A percentile compares a stretch with the other conserved stretches of the same genome.
phyloP scores from a whole-genome alignment of 2,113 vertebrate species.

The Phalacrocorax pelagicus region DNA sequence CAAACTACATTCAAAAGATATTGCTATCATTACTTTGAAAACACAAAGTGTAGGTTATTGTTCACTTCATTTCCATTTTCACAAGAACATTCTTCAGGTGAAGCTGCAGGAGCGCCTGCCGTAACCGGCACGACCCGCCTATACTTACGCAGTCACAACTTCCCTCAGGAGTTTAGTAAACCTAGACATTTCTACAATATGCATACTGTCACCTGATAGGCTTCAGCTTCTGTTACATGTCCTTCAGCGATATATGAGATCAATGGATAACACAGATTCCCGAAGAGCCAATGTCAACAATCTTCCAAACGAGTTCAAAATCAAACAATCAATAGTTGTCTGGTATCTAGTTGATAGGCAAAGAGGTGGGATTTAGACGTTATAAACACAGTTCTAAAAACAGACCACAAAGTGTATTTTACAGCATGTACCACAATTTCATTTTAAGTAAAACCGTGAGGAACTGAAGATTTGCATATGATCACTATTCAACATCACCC shows the following conservation, averaged over 20 bases:
- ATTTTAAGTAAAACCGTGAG: constrained; percentile 20
- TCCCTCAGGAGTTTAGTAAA: background rate
- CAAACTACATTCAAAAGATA: constrained; percentile 66
- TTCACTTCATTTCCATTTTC: constrained; percentile 51
- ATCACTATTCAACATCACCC: constrained; percentile 4
- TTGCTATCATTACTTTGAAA: constrained; percentile 65
- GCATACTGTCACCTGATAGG: background rate
- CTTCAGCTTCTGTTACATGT: constrained; percentile 11
- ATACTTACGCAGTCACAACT: background rate
- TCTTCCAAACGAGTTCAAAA: background rate
- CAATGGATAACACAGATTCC: background rate
- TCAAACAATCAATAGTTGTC: background rate
- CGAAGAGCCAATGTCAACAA: constrained; percentile 7
- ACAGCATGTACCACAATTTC: constrained; percentile 33
- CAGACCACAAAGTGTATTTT: constrained; percentile 54
- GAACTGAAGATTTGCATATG: background rate
- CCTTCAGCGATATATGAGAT: background rate
- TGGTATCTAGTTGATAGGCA: constrained; percentile 12
- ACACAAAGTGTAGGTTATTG: constrained; percentile 58
- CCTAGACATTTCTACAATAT: background rate
- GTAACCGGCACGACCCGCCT: background rate
- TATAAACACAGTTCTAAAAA: constrained; percentile 51
- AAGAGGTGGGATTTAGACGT: constrained; percentile 27
- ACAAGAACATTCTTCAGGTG: constrained; percentile 56
- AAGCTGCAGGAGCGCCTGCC: constrained; percentile 22